Evolutionary conservation across 1,140 invertebrate species (phyloP), one percentile per base, ranked within the genome.

Genomic region (Magallana gigas): DNA sequence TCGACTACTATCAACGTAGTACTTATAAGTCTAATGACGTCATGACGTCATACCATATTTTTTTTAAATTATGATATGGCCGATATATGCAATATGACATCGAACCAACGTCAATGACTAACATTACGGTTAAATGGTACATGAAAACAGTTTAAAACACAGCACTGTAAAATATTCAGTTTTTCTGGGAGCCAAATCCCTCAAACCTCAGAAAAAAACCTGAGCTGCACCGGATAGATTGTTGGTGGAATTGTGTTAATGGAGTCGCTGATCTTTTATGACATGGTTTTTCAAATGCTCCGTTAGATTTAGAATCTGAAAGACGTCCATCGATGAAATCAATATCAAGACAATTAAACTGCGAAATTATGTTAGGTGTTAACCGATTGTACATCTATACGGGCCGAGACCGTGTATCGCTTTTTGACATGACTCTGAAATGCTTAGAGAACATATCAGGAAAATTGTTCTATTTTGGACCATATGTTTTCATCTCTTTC

Each of bases 221-320:
- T 68, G n/a, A 18, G 18, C 7, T 64, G 16, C 62, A 29, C 64
- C 64, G 64, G 11, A 71, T 23, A 71, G 12, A 76, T 12, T 76
- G 16, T 76, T 36, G 68, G 36, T 9, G 12, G 68, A 76, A 76
- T 76, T 76, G 23, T 76, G 68, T 76, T 76, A 76, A 76, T 76
- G 12, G 68, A 1, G 23, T 76, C 11, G 68, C 8, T 76, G 23
- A 76, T 76, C 68, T 29, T n/a, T 29, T 23, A 76, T 29, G 14
- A 29, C 23, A 48, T 48, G 23, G 18, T 29, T 76, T 48, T 11
- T 29, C 29, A 8, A 76, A 9, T 76, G 68, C 29, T 76, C 9
- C 36, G 23, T 29, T 36, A 2, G 12, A 76, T 76, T 3, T 76
- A 36, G 68, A 76, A 29, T 23, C 36, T 48, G 36, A 48, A 48